Conservation (phyloP, 2,888 invertebrate species). For the Ectemnius continuus region DNA sequence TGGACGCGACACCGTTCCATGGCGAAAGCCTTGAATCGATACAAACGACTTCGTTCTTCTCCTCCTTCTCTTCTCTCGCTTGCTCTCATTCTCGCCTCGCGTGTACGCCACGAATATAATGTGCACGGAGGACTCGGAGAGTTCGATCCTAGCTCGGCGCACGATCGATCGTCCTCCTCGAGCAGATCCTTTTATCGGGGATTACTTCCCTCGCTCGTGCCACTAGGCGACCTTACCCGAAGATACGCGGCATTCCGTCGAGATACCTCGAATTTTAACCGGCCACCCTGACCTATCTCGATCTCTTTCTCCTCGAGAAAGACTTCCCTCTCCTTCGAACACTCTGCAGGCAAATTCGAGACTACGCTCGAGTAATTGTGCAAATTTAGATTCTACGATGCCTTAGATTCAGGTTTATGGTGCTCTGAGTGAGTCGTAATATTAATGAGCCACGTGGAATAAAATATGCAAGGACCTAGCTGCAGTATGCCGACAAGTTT, state of each 20-base stretch:
- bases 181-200: conserved; percentile 31
- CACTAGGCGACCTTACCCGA: too few relatives aligned
- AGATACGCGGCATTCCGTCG: conserved; percentile 12
- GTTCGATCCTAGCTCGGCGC: conserved; percentile 27
- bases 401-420: too few relatives aligned
- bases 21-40: conserved; percentile 30
- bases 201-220: conserved; percentile 10
- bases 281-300: too few relatives aligned
- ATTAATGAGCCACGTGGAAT: too few relatives aligned
- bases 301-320: too few relatives aligned
- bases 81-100: conserved; percentile 19
- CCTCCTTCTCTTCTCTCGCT: too few relatives aligned
- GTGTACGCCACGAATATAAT: conserved; percentile 25
- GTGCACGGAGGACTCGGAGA: conserved; percentile 23
- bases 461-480: too few relatives aligned
- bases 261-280: conserved; percentile 14
- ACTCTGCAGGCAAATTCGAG: too few relatives aligned
- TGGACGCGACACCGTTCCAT: neutral
- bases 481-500: too few relatives aligned
- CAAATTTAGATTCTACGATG: too few relatives aligned
- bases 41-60: conserved; percentile 6
- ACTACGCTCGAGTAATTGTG: too few relatives aligned
- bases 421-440: too few relatives aligned
- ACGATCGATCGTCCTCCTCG: conserved; percentile 32
- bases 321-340: neutral